A percentile compares a stretch with the other conserved stretches of the same genome.
Conservation (phyloP, 2,888 invertebrate genomes). For the Limnephilus rhombicus region DNA sequence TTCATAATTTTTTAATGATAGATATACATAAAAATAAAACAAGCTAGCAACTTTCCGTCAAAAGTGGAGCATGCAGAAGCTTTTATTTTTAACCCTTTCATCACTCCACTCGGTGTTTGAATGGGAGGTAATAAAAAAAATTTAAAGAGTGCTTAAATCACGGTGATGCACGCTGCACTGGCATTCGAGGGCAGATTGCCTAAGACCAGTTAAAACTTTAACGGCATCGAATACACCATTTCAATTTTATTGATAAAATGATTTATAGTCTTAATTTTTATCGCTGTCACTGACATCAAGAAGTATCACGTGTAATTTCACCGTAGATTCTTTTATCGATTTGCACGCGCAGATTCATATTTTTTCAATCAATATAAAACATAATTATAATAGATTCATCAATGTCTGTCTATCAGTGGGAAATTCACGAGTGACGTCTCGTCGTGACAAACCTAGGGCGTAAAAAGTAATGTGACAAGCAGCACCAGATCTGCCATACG, state of each 20-base stretch:
- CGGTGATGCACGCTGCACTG: not conserved
- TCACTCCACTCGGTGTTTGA: not conserved
- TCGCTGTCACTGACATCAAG: not conserved
- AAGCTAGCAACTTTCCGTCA: not conserved
- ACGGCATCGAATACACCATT: not conserved
- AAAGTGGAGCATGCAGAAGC: not conserved
- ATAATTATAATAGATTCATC: too few species aligned
- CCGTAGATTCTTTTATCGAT: too few species aligned
- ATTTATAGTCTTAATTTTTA: not conserved
- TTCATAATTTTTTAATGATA: not conserved
- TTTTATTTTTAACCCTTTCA: not conserved
- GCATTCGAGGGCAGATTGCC: not conserved
- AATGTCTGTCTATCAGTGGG: too few species aligned
- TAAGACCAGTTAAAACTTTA: not conserved
- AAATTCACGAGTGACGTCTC: too few species aligned
- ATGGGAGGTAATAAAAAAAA: not conserved
- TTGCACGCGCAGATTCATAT: not conserved
- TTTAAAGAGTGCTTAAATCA: not conserved
- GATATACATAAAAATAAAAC: not conserved
- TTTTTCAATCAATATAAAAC: too few species aligned
- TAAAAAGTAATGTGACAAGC: too few species aligned
- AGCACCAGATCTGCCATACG: too few species aligned
- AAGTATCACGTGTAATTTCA: not conserved
- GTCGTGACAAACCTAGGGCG: too few species aligned
- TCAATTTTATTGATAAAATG: not conserved